Percentiles rank a stretch among this genome's conserved stretches.
These are phyloP conservation scores for Misgurnus anguillicaudatus DNA, from an alignment of 2,113 vertebrate species.

Conservation along the genomic window DNA sequence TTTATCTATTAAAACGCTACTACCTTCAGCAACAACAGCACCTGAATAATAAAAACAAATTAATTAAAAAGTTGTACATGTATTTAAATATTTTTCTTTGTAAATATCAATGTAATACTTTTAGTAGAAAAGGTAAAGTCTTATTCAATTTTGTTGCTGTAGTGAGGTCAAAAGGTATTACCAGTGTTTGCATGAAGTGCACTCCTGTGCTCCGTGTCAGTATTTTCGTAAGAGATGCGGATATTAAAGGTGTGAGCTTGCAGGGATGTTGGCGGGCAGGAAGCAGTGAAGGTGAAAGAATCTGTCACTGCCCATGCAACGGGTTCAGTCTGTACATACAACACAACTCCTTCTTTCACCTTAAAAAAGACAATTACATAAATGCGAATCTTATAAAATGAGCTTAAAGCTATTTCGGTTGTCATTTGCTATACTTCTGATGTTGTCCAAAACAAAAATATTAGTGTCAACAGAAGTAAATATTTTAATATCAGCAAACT, in stretches of 20 bases:
- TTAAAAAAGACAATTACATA: slow-evolving; percentile 52
- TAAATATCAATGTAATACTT: no score
- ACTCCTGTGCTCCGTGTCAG: slow-evolving; percentile 63
- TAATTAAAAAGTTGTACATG: not conserved
- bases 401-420: not conserved
- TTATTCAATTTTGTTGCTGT: no score
- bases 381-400: not conserved
- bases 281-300: slow-evolving; percentile 79
- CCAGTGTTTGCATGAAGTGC: slow-evolving; percentile 82
- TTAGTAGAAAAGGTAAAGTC: no score
- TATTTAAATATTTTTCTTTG: not conserved
- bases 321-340: slow-evolving; percentile 77
- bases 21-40: slow-evolving; percentile 81
- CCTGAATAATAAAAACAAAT: slow-evolving; percentile 65
- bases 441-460: no score
- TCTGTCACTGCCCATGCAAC: slow-evolving; percentile 77
- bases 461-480: not conserved
- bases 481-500: not conserved
- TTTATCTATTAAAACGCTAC: slow-evolving; percentile 77
- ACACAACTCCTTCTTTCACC: slow-evolving; percentile 77
- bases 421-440: no score
- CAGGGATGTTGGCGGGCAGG: slow-evolving; percentile 78
- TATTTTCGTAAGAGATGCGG: slow-evolving; percentile 78
- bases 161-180: slow-evolving; percentile 59
- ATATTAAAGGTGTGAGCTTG: slow-evolving; percentile 78